Evolutionary conservation across 2,888 invertebrate species (phyloP), one percentile per base, ranked within the genome.

Genomic region (Pycnomerus fuliginosus): DNA sequence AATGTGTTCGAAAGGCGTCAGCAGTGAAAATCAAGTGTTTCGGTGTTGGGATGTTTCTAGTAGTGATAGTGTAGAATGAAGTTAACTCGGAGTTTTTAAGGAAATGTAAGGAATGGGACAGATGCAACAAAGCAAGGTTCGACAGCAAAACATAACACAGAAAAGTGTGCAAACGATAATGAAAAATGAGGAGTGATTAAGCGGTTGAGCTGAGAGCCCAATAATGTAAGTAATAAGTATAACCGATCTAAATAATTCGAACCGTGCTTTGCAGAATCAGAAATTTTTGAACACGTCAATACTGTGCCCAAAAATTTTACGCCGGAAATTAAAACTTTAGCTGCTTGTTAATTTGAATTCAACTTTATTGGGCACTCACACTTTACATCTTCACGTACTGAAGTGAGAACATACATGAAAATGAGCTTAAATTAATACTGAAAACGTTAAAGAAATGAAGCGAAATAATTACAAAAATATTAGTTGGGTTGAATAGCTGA

Each of bases 321-420:
- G 32, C 31, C 46, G 42, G 50, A 52, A 56, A 54, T 50, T 56
- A 30, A 60, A 62, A 67, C 65, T 60, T 67, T 69, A 67, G 61
- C 65, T 39, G 39, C 10, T 63, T 53, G 38, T 70, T 68, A 68
- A 65, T 70, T 52, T 65, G 63, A 68, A 67, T 64, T 62, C 60
- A 65, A 60, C 68, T 70, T 72, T 72, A 72, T 72, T 72, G 72
- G 72, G 72, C 72, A 72, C 71, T 70, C 72, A 66, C 60, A 60
- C 58, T 59, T 51, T 52, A 51, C 58, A 61, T n/a, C n/a, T n/a
- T n/a, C n/a, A n/a, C n/a, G n/a, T n/a, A n/a, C n/a, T n/a, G n/a
- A n/a, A n/a, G n/a, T n/a, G 25, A 4, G 5, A 10, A 7, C 8
- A 10, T 25, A 25, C 20, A 20, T 7, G 20, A 20, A 20, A 20